Percentiles rank a stretch among this genome's conserved stretches.
phyloP scores from a whole-genome alignment of 2,888 invertebrate species.

The Rhagonycha lutea region DNA sequence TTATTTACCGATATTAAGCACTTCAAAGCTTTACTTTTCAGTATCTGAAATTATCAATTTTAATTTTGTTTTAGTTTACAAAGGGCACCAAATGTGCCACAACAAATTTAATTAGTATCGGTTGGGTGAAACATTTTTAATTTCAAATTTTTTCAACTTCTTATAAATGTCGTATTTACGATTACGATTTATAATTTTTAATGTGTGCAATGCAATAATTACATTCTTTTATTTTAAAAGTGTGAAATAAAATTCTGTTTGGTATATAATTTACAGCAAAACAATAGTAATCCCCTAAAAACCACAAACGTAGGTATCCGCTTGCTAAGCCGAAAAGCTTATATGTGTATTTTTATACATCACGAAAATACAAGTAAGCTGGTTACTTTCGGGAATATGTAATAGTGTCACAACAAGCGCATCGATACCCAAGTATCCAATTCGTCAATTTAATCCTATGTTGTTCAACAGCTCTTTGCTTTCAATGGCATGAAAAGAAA shows the following conservation, averaged over 20 bases:
- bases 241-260: not conserved
- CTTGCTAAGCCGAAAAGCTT: not conserved
- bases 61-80: too few relatives aligned
- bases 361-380: not conserved
- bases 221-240: not conserved
- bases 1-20: too few relatives aligned
- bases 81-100: too few relatives aligned
- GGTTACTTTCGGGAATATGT: slow-evolving; percentile 11
- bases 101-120: not conserved
- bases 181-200: too few relatives aligned
- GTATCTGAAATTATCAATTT: too few relatives aligned
- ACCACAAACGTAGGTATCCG: not conserved
- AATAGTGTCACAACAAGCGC: slow-evolving; percentile 12
- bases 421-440: slow-evolving; percentile 33
- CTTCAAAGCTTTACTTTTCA: too few relatives aligned
- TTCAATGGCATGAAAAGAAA: slow-evolving; percentile 35
- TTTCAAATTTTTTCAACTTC: too few relatives aligned
- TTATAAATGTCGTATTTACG: too few relatives aligned
- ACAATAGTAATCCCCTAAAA: not conserved
- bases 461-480: slow-evolving; percentile 24
- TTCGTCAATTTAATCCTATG: slow-evolving; percentile 36
- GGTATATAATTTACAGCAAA: not conserved
- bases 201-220: not conserved
- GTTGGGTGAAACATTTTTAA: not conserved
- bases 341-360: not conserved